Percentiles rank a stretch among this genome's conserved stretches.
Evolutionary conservation across 1,140 invertebrate genomes (phyloP).

Genomic region (Penaeus vannamei): DNA sequence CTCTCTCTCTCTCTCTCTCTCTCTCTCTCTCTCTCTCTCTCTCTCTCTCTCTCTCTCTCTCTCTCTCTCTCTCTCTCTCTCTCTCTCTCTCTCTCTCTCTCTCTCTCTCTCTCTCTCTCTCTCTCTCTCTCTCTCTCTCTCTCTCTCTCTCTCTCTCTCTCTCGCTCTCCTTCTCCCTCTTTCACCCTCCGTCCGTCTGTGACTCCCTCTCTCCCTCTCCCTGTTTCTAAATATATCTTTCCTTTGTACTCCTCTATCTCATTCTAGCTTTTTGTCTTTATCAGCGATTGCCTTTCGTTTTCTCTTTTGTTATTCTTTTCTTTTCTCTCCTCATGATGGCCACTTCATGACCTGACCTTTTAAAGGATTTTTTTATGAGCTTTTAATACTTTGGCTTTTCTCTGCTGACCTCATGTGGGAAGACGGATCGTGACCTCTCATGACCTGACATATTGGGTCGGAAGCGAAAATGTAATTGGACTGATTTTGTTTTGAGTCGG

Average conservation of each 20-base stretch:
- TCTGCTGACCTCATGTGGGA: no score
- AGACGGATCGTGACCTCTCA: no score
- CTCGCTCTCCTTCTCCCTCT: background rate
- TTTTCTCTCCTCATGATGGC: background rate
- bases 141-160: background rate
- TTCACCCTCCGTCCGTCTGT: background rate
- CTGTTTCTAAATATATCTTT: conserved; percentile 9
- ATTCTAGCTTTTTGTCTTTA: background rate
- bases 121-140: conserved; percentile 27
- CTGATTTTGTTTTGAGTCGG: no score
- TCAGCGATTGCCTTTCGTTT: background rate
- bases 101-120: conserved; percentile 10
- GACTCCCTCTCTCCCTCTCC: background rate
- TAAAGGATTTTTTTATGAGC: no score
- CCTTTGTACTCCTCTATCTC: background rate
- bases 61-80: background rate
- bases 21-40: background rate
- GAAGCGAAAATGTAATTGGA: no score
- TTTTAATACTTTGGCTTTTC: no score
- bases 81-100: background rate
- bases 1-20: background rate
- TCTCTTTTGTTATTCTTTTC: conserved; percentile 1
- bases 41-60: background rate
- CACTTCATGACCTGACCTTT: no score
- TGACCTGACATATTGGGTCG: no score